Evolutionary conservation across 2,888 invertebrate species (phyloP).

Genomic region (Cloeon dipterum): DNA sequence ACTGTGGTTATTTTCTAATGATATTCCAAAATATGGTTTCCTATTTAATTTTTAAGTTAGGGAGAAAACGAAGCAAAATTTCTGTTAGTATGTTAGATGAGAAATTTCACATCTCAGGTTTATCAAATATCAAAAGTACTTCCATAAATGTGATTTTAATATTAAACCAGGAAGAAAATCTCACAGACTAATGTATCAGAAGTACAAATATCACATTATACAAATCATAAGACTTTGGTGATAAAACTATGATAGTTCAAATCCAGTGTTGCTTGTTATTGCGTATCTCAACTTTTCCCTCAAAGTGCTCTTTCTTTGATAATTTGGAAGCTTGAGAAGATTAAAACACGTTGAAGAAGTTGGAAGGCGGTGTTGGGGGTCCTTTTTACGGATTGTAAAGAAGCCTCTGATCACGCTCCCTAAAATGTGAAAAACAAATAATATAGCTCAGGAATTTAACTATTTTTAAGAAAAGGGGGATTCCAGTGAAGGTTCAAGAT

Average conservation of each 20-base stretch:
- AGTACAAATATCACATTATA: background rate
- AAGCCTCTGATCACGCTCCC: conserved; percentile 95
- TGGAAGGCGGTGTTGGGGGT: conserved; percentile 84
- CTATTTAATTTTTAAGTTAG: no score
- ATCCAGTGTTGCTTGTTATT: conserved; percentile 92
- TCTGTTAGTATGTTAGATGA: no score
- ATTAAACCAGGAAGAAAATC: no score
- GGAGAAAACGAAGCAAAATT: no score
- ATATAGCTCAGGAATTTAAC: no score
- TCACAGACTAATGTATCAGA: no score
- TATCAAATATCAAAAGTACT: no score
- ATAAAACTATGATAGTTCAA: conserved; percentile 93
- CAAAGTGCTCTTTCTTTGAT: conserved; percentile 84
- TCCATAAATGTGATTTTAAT: no score
- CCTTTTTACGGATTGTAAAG: conserved; percentile 87
- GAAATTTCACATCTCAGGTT: no score
- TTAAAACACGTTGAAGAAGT: conserved; percentile 99
- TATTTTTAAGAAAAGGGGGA: background rate
- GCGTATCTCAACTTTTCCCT: conserved; percentile 93
- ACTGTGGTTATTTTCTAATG: no score
- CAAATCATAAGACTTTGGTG: background rate
- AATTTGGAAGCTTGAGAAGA: conserved; percentile 91
- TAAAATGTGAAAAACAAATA: conserved; percentile 14
- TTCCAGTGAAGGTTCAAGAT: background rate
- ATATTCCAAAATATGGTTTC: no score